Evolutionary conservation across 2,888 invertebrate genomes (phyloP).

Genomic region (Drosophila maculinotata): DNA sequence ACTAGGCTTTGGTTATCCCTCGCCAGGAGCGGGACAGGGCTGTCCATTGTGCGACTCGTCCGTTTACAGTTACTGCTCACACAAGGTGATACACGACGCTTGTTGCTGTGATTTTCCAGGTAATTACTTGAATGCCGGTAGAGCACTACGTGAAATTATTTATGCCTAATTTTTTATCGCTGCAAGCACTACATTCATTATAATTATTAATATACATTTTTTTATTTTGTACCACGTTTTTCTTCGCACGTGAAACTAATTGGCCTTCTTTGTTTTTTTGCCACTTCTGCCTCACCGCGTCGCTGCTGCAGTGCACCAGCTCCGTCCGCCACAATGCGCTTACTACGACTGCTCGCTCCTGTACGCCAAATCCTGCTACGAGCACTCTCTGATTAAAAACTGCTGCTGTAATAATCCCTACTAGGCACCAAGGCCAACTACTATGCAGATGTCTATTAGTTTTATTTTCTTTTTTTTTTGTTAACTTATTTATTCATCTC

Average conservation of each 20-base stretch:
- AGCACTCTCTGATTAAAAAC: constrained; percentile 89
- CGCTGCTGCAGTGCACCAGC: constrained; percentile 10
- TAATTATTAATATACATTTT: neutral
- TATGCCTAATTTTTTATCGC: neutral
- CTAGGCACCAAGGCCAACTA: constrained; percentile 19
- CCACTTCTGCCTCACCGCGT: constrained; percentile 11
- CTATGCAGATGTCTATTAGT: neutral
- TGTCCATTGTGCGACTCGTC: constrained; percentile 92
- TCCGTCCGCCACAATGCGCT: constrained; percentile 86
- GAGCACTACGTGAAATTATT: neutral
- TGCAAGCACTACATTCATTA: neutral
- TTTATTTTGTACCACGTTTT: neutral
- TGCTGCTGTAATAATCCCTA: constrained; percentile 90
- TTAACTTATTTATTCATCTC: neutral
- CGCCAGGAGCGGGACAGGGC: constrained; percentile 52
- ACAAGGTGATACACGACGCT: constrained; percentile 91
- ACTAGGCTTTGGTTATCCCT: constrained; percentile 17
- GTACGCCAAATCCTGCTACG: constrained; percentile 90
- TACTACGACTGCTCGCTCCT: constrained; percentile 90
- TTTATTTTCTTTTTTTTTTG: neutral
- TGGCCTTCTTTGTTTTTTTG: constrained; percentile 59
- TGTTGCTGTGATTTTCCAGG: constrained; percentile 88
- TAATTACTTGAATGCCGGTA: constrained; percentile 46
- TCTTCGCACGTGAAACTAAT: neutral
- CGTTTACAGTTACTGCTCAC: constrained; percentile 91